phyloP scores from a whole-genome alignment of 2,888 invertebrate genomes.

The Anoncus sp. region DNA sequence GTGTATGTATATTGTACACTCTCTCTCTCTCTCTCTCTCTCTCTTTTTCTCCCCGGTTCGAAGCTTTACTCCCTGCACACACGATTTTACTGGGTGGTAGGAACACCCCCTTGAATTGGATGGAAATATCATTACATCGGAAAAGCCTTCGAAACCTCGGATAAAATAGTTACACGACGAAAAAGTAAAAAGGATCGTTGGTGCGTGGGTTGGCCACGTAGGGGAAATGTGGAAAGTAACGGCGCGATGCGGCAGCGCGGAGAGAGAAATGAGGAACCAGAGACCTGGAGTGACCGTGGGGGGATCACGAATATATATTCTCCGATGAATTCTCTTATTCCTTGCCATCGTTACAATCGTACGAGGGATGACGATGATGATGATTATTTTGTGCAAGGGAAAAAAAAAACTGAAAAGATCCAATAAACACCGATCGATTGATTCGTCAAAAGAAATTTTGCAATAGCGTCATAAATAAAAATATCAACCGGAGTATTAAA shows the following conservation, averaged over 20 bases:
- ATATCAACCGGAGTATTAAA: background rate
- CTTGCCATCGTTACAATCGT: too few species aligned
- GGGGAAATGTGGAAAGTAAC: slow-evolving; percentile 35
- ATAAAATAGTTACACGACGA: slow-evolving; percentile 66
- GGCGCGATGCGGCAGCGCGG: background rate
- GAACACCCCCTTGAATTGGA: slow-evolving; percentile 76
- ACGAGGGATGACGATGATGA: slow-evolving; percentile 1
- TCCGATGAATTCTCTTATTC: background rate
- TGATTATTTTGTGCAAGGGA: background rate
- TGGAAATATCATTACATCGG: slow-evolving; percentile 81
- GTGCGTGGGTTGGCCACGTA: slow-evolving; percentile 42
- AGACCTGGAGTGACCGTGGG: background rate
- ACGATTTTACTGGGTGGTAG: slow-evolving; percentile 52
- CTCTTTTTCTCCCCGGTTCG: slow-evolving; percentile 33
- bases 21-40: slow-evolving; percentile 20
- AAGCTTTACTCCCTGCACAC: slow-evolving; percentile 49
- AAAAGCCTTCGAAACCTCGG: slow-evolving; percentile 75
- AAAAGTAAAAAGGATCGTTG: slow-evolving; percentile 53
- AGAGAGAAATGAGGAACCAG: background rate
- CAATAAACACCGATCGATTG: background rate
- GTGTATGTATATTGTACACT: background rate
- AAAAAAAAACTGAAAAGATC: background rate
- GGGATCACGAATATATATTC: background rate
- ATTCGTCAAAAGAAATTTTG: background rate
- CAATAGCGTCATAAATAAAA: background rate